Evolutionary conservation across 2,113 vertebrate genomes (phyloP), one percentile per base, ranked within the genome.

Genomic region (Pelecanoides urinatrix): DNA sequence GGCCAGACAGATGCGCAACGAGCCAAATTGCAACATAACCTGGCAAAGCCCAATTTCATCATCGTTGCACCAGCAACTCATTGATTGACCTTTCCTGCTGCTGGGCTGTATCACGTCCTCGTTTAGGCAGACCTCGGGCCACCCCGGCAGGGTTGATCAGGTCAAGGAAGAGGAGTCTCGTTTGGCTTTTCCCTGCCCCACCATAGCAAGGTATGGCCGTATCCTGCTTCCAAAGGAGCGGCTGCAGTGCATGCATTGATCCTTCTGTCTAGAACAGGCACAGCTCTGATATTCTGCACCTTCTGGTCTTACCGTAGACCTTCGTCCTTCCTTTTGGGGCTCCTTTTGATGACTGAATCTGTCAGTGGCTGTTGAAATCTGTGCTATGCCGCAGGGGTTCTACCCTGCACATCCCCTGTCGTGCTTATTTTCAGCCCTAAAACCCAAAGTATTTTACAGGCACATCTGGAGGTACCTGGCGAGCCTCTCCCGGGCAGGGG

Each of bases 11-110:
- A 58, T 27, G 8, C 47, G 62, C 40, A 76, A 21, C 0, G 4
- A 75, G 68, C 21, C 59, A 23, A 32, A 92, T 11, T 30, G 11
- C 83, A 61, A 14, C 65, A 42, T 17, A 71, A 5, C 34, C 27
- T 91, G 83, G 56, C 86, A 86, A 82, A 93, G 83, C 73, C 62
- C 58, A 8, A 3, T n/a, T 91, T 50, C 85, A 89, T 38, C 36
- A 72, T 11, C 0, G 0, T 4, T n/a, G 47, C 49, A 15, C 10
- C 42, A 29, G 56, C 4, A 3, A 38, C 42, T 38, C 73, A 56
- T 7, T 70, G 68, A 79, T 1, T 59, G 72, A 61, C 38, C 52
- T 63, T 16, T 45, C 42, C 55, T 65, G 38, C 44, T 55, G 42
- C 21, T 0, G 5, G 56, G 22, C 36, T 55, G 53, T 26, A 44